phyloP scores from a whole-genome alignment of 2,113 vertebrate species.

The Sterrhoptilus dennistouni region DNA sequence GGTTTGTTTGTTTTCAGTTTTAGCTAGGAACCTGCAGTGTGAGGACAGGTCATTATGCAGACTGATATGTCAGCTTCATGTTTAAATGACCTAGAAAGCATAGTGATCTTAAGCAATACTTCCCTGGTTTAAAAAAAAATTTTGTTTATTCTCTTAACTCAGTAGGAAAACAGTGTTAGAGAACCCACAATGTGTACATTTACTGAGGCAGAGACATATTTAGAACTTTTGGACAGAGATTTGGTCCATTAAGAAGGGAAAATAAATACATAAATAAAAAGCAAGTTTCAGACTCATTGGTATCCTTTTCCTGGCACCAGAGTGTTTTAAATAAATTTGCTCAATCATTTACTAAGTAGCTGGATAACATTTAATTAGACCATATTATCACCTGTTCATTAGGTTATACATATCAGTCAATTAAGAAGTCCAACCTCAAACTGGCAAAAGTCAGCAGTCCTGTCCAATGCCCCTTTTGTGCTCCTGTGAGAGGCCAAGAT shows the following conservation, averaged over 20 bases:
- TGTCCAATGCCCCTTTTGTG: neutral
- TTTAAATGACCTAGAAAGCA: neutral
- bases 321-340: neutral
- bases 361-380: neutral
- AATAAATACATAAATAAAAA: neutral
- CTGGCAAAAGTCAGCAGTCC: neutral
- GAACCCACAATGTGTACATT: neutral
- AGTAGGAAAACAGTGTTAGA: neutral
- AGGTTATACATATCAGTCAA: neutral
- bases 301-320: neutral
- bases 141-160: neutral
- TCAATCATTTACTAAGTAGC: neutral
- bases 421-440: neutral
- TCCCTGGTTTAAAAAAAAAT: neutral
- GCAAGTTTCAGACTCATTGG: neutral
- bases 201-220: neutral
- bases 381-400: neutral
- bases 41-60: neutral
- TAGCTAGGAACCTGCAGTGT: neutral
- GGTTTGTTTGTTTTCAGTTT: neutral
- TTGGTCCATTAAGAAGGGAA: neutral
- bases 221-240: neutral
- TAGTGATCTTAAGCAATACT: neutral
- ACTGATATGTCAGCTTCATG: neutral
- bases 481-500: neutral